Evolutionary conservation across 2,113 vertebrate genomes (phyloP), one percentile per base, ranked within the genome.

Genomic region (Turnix velox): DNA sequence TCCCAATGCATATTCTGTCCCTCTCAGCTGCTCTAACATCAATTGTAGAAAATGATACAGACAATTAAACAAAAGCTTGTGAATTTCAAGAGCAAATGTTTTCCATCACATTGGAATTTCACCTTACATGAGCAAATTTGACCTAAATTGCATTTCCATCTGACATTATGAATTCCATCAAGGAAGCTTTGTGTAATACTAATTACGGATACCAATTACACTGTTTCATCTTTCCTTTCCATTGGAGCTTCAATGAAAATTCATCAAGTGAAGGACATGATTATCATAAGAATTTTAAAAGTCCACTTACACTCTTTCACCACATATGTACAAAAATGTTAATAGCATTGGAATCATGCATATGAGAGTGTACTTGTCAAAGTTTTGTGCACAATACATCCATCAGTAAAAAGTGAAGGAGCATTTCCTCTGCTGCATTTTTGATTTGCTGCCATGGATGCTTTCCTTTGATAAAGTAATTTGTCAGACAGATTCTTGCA

Each of bases 151-250:
- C 93, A 96, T 97, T 97, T 97, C 89, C 74, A 96, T 93, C 87
- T 95, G 92, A 95, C 95, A 91, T 95, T 97, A 97, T 97, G 98
- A 96, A 97, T 98, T 97, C 97, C 91, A 96, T 95, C 94, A 97
- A 94, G 95, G 90, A 97, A 97, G 74, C 94, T 97, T 95, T 95
- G 92, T 96, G 92, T 97, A 95, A 95, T 97, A 97, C 94, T 97
- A 97, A 97, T 97, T 98, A 92, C 90, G 90, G 93, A 95, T 95
- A 96, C 92, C 92, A 97, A 84, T 97, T 97, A 94, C 93, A 87
- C 95, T 95, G 97, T 97, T 97, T 97, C 96, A 95, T 97, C 93
- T 97, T 96, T 93, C 79, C 91, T 88, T 98, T 95, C 89, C 95
- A 94, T 94, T 97, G 97, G 95, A 97, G 96, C 94, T 93, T 97